A percentile compares a stretch with the other conserved stretches of the same genome.
These are phyloP conservation scores for Ageneiosus marmoratus DNA, from an alignment of 2,113 vertebrate species.

Conservation along the genomic window DNA sequence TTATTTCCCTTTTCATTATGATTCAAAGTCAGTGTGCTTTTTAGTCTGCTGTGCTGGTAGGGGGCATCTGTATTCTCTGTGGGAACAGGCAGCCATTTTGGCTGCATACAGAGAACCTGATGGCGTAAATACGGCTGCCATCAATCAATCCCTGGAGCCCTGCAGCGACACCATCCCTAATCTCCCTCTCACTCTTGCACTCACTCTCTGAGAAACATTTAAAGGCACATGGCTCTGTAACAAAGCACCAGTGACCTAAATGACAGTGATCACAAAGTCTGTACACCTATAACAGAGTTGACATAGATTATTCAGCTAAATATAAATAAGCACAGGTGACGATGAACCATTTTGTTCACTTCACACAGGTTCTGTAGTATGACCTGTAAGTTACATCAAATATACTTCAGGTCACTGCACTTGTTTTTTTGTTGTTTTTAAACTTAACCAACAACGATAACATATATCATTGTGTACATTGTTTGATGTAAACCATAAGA, in stretches of 20 bases:
- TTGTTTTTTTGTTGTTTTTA: background rate
- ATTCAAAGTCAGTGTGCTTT: slow-evolving; percentile 49
- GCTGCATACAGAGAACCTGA: slow-evolving; percentile 67
- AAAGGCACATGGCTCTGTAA: slow-evolving; percentile 49
- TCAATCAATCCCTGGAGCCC: slow-evolving; percentile 68
- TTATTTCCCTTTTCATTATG: slow-evolving; percentile 51
- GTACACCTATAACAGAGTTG: background rate
- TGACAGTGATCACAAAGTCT: background rate
- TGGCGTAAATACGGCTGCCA: slow-evolving; percentile 66
- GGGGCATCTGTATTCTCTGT: slow-evolving; percentile 62
- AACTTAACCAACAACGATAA: background rate
- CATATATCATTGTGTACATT: background rate
- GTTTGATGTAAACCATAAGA: background rate
- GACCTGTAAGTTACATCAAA: background rate
- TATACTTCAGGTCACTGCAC: background rate
- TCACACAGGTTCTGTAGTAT: background rate
- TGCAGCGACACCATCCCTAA: slow-evolving; percentile 58
- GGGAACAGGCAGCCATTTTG: slow-evolving; percentile 73
- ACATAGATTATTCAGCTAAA: background rate
- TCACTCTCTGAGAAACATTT: slow-evolving; percentile 49
- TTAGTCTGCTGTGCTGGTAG: slow-evolving; percentile 53
- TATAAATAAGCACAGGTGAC: background rate
- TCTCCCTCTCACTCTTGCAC: slow-evolving; percentile 43
- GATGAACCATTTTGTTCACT: background rate
- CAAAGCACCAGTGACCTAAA: slow-evolving; percentile 38